A percentile compares a stretch with the other conserved stretches of the same genome.
Conservation (phyloP, 2,888 invertebrate genomes). For the Cybosia mesomella region DNA sequence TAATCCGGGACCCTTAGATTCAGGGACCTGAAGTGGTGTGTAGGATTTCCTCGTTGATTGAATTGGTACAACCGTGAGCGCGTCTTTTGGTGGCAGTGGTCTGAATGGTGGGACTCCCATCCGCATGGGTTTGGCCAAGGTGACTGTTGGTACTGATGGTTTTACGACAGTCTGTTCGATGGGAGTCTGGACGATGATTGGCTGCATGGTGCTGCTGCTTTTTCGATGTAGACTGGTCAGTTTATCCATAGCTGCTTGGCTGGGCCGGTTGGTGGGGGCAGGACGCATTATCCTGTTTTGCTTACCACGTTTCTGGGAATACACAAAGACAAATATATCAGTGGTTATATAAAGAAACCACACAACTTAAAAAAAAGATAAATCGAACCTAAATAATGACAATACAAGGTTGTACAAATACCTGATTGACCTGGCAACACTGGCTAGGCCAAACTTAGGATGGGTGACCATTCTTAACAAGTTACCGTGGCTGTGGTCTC, state of each 20-base stretch:
- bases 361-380: background rate
- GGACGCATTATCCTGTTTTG: constrained; percentile 83
- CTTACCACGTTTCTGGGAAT: constrained; percentile 83
- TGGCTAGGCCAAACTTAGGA: no score
- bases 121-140: constrained; percentile 85
- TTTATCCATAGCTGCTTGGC: constrained; percentile 77
- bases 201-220: constrained; percentile 74
- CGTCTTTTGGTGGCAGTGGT: constrained; percentile 90
- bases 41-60: constrained; percentile 70
- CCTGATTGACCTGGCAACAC: no score
- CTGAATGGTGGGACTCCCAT: constrained; percentile 92
- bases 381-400: no score
- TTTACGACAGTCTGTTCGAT: constrained; percentile 60
- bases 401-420: no score
- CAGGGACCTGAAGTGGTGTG: constrained; percentile 73
- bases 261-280: constrained; percentile 69
- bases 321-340: background rate
- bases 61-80: constrained; percentile 84
- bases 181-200: constrained; percentile 72
- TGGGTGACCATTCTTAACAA: no score
- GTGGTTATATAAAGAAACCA: background rate
- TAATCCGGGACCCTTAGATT: constrained; percentile 74
- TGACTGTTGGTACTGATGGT: constrained; percentile 62
- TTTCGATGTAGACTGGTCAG: constrained; percentile 71
- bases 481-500: background rate